A percentile compares a stretch with the other conserved stretches of the same genome.
phyloP scores from a whole-genome alignment of 2,113 vertebrate genomes.

The Pseudorectes ferrugineus region DNA sequence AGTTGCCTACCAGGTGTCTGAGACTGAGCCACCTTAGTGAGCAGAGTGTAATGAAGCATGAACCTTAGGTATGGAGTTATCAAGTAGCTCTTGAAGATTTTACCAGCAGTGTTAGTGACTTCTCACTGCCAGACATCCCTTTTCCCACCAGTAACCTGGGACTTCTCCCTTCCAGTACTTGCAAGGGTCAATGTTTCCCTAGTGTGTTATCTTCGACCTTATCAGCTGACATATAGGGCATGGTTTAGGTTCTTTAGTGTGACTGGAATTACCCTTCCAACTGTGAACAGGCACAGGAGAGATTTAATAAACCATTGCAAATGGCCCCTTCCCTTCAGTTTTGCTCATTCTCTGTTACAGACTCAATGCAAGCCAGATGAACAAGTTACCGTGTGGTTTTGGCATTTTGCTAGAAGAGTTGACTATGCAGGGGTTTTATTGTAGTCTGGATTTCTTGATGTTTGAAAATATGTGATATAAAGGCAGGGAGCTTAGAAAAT shows the following conservation, averaged over 20 bases:
- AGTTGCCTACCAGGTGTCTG: neutral
- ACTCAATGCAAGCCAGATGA: neutral
- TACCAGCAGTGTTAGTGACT: neutral
- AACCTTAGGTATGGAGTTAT: neutral
- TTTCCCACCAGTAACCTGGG: neutral
- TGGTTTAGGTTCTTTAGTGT: neutral
- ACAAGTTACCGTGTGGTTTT: accelerated
- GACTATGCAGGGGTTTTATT: neutral
- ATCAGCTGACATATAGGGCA: neutral
- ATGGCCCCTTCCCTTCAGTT: neutral
- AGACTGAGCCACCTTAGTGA: neutral
- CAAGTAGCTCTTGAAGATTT: neutral
- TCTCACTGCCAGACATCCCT: neutral
- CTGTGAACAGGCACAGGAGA: neutral
- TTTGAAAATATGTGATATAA: neutral
- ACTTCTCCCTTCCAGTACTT: neutral
- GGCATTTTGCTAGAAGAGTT: neutral
- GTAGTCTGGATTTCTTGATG: neutral
- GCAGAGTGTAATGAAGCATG: neutral
- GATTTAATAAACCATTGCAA: neutral
- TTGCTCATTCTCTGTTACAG: neutral
- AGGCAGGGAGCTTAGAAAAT: neutral
- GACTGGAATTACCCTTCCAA: neutral
- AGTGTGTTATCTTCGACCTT: neutral
- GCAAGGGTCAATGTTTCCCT: neutral